phyloP scores from a whole-genome alignment of 2,113 vertebrate genomes.

The Dermatemys mawii region DNA sequence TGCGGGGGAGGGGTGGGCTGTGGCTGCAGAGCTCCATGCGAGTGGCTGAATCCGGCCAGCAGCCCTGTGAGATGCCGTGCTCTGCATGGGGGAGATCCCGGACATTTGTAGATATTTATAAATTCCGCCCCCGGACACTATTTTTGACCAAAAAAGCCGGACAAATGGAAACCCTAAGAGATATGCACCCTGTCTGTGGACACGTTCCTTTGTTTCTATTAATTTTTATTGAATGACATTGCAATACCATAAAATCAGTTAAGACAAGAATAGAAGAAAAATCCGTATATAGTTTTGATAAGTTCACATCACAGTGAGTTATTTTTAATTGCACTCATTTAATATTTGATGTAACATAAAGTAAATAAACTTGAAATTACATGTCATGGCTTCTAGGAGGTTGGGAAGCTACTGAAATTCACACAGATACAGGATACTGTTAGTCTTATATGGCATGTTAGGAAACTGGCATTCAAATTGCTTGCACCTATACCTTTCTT shows the following conservation, averaged over 20 bases:
- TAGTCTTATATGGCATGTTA: neutral
- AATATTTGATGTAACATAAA: conserved; percentile 19
- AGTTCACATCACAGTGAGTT: conserved; percentile 9
- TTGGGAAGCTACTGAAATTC: conserved; percentile 34
- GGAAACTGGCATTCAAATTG: neutral
- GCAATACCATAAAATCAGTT: neutral
- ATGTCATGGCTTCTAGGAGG: conserved; percentile 20
- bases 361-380: neutral
- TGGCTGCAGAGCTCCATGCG: too few species aligned
- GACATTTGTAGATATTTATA: too few species aligned
- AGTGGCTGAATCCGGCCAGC: too few species aligned
- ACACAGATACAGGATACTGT: conserved; percentile 26
- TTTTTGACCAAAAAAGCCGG: too few species aligned
- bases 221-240: conserved; percentile 15
- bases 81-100: too few species aligned
- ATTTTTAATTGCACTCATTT: conserved; percentile 13
- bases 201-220: neutral
- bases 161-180: too few species aligned
- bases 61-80: too few species aligned
- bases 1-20: too few species aligned
- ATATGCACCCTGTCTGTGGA: too few species aligned
- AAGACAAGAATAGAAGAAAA: neutral
- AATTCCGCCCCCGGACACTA: too few species aligned
- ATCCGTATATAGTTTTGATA: neutral
- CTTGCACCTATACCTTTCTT: neutral